Percentiles rank a stretch among this genome's conserved stretches.
Conservation (phyloP, 2,113 vertebrate species). For the Brevimyrus niger region DNA sequence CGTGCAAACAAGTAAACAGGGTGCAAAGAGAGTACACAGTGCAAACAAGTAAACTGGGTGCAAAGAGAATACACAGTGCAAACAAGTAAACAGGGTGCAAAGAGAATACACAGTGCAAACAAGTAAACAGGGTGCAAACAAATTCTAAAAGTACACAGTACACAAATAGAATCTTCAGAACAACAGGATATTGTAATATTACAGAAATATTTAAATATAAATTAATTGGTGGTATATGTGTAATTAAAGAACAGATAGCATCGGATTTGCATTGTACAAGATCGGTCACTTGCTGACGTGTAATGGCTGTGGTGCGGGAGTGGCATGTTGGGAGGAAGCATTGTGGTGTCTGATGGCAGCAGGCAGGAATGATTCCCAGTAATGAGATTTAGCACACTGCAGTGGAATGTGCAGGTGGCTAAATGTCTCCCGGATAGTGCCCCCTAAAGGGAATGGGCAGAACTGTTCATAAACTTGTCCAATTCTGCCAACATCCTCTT, state of each 20-base stretch:
- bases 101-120: neutral
- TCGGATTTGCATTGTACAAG: neutral
- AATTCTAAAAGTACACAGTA: neutral
- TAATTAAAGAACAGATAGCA: neutral
- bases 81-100: neutral
- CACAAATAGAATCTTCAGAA: neutral
- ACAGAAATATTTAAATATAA: neutral
- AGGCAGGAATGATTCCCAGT: neutral
- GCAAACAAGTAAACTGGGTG: neutral
- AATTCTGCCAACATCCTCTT: neutral
- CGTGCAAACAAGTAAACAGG: neutral
- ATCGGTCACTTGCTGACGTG: neutral
- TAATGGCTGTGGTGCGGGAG: neutral
- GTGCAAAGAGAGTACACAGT: too few relatives aligned
- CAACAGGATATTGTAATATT: neutral
- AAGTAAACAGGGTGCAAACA: neutral
- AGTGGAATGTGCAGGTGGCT: neutral
- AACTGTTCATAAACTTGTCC: neutral
- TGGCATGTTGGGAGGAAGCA: neutral
- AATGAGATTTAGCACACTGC: neutral
- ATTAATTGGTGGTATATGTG: neutral
- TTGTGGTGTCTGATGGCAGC: neutral
- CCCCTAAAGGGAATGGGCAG: neutral
- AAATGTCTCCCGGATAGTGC: neutral
- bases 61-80: neutral